Evolutionary conservation across 1,140 invertebrate species (phyloP).

Genomic region (Drosophila punjabiensis): DNA sequence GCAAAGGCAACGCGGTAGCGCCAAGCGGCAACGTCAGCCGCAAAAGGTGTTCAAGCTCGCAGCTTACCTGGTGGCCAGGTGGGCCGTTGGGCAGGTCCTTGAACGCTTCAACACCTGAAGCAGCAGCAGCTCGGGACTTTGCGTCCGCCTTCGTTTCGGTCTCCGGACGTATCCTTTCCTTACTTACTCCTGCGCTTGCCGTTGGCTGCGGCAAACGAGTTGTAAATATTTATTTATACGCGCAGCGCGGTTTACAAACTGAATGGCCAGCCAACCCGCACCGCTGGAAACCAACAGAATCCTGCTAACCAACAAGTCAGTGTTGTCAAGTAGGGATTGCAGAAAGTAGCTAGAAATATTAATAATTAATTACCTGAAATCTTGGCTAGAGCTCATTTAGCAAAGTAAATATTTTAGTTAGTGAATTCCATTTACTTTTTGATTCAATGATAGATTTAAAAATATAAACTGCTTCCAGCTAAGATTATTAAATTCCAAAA

Average conservation of each 20-base stretch:
- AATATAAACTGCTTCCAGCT: background rate
- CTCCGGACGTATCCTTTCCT: slow-evolving; percentile 31
- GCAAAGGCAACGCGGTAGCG: slow-evolving; percentile 9
- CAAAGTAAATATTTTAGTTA: background rate
- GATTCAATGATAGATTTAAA: background rate
- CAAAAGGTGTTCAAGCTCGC: slow-evolving; percentile 72
- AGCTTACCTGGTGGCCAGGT: slow-evolving; percentile 56
- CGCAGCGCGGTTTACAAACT: slow-evolving; percentile 73
- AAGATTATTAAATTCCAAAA: background rate
- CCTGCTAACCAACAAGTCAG: slow-evolving; percentile 24
- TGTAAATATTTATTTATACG: slow-evolving; percentile 84
- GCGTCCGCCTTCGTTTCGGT: slow-evolving; percentile 6
- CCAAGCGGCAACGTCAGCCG: slow-evolving; percentile 8
- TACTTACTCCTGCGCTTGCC: slow-evolving; percentile 53
- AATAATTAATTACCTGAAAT: background rate
- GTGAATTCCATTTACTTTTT: too few species aligned
- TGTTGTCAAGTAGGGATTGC: background rate
- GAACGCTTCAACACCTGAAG: slow-evolving; percentile 68
- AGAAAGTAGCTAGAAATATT: background rate
- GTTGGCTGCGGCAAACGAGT: slow-evolving; percentile 81
- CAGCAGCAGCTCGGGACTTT: slow-evolving; percentile 34
- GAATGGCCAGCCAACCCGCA: slow-evolving; percentile 61
- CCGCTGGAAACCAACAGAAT: slow-evolving; percentile 14
- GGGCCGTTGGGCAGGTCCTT: slow-evolving; percentile 59
- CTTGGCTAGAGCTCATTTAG: background rate